Conservation (phyloP, 2,888 invertebrate species). For the Ditylenchus weischeri region DNA sequence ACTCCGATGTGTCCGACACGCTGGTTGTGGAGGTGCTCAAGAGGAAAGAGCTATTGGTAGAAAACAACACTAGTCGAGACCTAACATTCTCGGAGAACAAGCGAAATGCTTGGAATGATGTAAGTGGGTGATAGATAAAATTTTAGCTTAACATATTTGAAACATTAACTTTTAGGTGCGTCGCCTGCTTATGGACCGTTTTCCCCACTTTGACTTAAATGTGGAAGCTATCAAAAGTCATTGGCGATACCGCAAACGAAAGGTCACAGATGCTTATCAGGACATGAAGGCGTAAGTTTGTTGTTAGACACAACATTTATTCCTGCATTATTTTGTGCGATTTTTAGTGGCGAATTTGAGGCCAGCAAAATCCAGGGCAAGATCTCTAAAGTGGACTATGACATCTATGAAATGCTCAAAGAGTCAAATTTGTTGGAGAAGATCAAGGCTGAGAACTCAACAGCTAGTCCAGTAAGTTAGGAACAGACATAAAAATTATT, state of each 20-base stretch:
- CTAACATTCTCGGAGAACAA: constrained; percentile 28
- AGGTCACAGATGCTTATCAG: constrained; percentile 26
- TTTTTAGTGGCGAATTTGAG: constrained; percentile 19
- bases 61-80: constrained; percentile 29
- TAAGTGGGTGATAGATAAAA: neutral
- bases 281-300: constrained; percentile 16
- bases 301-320: neutral
- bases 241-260: constrained; percentile 29
- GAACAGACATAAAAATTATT: neutral
- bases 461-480: constrained; percentile 16
- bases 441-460: constrained; percentile 4
- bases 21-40: constrained; percentile 26
- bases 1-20: constrained; percentile 24
- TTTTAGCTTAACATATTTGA: neutral
- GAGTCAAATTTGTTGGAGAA: constrained; percentile 22
- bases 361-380: constrained; percentile 11
- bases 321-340: neutral
- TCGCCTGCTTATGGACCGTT: constrained; percentile 15
- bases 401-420: constrained; percentile 17
- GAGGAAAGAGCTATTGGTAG: constrained; percentile 24
- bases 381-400: constrained; percentile 15
- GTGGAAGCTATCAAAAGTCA: constrained; percentile 29
- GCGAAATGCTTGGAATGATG: constrained; percentile 29
- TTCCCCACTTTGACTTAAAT: constrained; percentile 23
- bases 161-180: constrained; percentile 14